phyloP scores from a whole-genome alignment of 2,888 invertebrate species.

The Clivina fossor region DNA sequence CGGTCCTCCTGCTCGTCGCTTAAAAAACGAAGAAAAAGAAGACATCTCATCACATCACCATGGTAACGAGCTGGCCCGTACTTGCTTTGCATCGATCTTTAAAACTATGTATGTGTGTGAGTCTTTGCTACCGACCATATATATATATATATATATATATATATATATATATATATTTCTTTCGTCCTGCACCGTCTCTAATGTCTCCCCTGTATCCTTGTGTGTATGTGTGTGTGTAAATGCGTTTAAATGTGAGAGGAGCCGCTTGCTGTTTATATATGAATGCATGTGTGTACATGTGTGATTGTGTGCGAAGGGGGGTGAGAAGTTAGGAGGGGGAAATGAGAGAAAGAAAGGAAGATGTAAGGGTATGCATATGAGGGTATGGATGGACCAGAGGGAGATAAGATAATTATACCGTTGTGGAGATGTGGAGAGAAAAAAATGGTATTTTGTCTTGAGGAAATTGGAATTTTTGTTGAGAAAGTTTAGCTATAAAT shows the following conservation, averaged over 20 bases:
- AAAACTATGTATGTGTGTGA: slow-evolving; percentile 49
- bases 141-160: too few relatives aligned
- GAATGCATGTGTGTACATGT: not conserved
- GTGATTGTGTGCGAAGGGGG: not conserved
- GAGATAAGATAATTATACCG: too few relatives aligned
- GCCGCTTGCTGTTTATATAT: too few relatives aligned
- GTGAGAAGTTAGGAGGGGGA: not conserved
- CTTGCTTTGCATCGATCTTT: slow-evolving; percentile 57
- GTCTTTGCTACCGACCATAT: slow-evolving; percentile 4
- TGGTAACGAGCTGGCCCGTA: slow-evolving; percentile 57
- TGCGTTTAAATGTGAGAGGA: not conserved
- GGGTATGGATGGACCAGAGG: too few relatives aligned
- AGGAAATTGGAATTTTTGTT: too few relatives aligned
- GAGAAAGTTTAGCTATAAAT: too few relatives aligned
- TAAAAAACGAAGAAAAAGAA: slow-evolving; percentile 55
- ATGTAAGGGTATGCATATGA: slow-evolving; percentile 1
- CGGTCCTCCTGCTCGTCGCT: too few relatives aligned
- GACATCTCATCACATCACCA: slow-evolving; percentile 56
- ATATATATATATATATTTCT: too few relatives aligned
- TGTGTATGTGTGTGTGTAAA: not conserved
- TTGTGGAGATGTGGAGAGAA: too few relatives aligned
- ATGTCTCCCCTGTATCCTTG: slow-evolving; percentile 13
- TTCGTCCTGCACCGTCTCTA: too few relatives aligned
- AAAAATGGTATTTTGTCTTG: too few relatives aligned
- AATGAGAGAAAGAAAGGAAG: too few relatives aligned